These are phyloP conservation scores for Peromyscus polionotus DNA, from an alignment of 2,113 vertebrate species.

Conservation along the genomic window DNA sequence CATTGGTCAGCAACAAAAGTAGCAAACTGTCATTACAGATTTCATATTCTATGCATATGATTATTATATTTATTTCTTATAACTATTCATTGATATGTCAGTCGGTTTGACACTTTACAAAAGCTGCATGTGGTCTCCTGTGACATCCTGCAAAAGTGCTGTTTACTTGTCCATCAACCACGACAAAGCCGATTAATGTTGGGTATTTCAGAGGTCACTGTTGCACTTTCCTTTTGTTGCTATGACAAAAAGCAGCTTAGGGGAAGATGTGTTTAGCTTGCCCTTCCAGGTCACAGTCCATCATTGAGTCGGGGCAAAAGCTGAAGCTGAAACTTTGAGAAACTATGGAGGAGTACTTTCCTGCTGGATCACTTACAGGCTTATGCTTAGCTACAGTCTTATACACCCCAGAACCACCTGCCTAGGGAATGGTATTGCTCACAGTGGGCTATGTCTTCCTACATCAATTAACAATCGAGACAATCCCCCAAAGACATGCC, in stretches of 20 bases:
- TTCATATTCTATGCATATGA: neutral
- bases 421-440: neutral
- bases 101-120: neutral
- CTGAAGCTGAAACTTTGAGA: neutral
- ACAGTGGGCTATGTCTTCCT: neutral
- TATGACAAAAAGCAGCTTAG: neutral
- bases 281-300: neutral
- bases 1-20: neutral
- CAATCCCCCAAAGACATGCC: neutral
- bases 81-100: neutral
- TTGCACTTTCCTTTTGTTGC: neutral
- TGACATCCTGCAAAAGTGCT: neutral
- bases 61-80: neutral
- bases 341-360: neutral
- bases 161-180: neutral
- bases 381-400: neutral
- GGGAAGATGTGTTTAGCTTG: neutral
- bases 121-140: neutral
- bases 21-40: neutral
- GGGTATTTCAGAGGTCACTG: neutral
- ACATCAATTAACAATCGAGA: neutral
- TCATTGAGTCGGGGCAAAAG: neutral
- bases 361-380: neutral
- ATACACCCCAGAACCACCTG: neutral
- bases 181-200: neutral